Conservation (phyloP, 2,797 vertebrate species). For the Meriones psammophilus region DNA sequence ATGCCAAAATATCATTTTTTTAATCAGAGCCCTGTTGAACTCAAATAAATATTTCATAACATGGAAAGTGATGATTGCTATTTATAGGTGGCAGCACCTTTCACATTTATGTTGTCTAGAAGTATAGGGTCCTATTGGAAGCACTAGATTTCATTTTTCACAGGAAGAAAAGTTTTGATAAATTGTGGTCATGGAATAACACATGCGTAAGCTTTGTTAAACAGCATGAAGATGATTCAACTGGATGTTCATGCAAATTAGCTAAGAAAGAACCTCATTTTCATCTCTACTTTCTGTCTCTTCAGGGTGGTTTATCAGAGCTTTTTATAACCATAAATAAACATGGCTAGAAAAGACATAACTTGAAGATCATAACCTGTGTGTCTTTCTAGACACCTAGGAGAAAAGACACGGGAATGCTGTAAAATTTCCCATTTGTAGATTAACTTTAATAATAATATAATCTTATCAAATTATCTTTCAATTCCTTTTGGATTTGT, state of each 20-base stretch:
- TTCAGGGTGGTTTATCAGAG: conserved; percentile 65
- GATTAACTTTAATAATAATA: conserved; percentile 16
- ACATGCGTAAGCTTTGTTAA: conserved; percentile 50
- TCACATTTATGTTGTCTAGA: conserved; percentile 22
- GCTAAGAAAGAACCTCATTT: not conserved
- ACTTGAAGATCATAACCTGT: conserved; percentile 46
- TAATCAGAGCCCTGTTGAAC: conserved; percentile 64
- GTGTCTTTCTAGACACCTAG: not conserved
- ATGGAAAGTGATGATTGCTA: not conserved
- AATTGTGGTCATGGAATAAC: not conserved
- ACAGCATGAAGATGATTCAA: conserved; percentile 28
- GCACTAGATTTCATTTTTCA: conserved; percentile 12
- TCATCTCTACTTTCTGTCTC: not conserved
- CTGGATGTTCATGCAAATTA: conserved; percentile 55
- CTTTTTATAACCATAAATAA: conserved; percentile 63
- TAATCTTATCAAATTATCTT: not conserved
- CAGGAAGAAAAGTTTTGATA: not conserved
- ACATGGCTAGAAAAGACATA: not conserved
- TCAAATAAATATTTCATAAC: conserved; percentile 51
- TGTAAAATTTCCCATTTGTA: conserved; percentile 42
- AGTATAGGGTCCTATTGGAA: conserved; percentile 40
- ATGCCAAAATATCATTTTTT: conserved; percentile 66
- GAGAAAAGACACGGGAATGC: conserved; percentile 42
- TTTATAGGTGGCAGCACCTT: conserved; percentile 47
- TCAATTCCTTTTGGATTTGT: conserved; percentile 50